Evolutionary conservation across 1,140 invertebrate genomes (phyloP).

Genomic region (Gerris buenoi): DNA sequence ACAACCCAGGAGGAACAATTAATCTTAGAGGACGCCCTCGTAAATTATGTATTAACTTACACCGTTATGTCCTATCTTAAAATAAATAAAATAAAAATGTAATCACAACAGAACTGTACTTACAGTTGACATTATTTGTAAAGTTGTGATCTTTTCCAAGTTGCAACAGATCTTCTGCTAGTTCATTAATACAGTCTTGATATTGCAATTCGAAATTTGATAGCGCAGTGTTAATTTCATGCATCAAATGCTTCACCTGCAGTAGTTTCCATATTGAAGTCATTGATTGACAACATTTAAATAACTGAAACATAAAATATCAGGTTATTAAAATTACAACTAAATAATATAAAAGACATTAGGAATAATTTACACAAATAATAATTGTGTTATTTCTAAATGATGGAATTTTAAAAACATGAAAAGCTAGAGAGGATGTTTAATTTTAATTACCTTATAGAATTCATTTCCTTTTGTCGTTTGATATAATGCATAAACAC

Average conservation of each 20-base stretch:
- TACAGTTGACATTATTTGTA: neutral
- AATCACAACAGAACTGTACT: neutral
- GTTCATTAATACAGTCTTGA: neutral
- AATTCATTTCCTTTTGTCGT: no score
- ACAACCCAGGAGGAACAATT: no score
- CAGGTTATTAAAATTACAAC: neutral
- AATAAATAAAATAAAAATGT: no score
- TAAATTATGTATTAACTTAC: neutral
- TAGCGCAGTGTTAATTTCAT: neutral
- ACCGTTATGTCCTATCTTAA: no score
- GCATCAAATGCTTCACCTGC: neutral
- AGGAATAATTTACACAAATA: no score
- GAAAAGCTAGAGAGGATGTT: no score
- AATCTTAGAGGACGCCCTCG: no score
- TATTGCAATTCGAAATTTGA: neutral
- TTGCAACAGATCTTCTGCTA: neutral
- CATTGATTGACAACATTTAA: neutral
- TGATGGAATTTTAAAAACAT: neutral
- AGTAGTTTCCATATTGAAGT: neutral
- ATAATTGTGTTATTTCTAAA: no score
- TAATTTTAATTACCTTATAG: no score
- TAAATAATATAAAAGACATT: neutral
- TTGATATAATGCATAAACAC: no score
- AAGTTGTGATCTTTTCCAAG: neutral
- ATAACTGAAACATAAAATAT: neutral